These are phyloP conservation scores for Enteromius argenteus DNA, from an alignment of 2,797 vertebrate species.

Conservation along the genomic window DNA sequence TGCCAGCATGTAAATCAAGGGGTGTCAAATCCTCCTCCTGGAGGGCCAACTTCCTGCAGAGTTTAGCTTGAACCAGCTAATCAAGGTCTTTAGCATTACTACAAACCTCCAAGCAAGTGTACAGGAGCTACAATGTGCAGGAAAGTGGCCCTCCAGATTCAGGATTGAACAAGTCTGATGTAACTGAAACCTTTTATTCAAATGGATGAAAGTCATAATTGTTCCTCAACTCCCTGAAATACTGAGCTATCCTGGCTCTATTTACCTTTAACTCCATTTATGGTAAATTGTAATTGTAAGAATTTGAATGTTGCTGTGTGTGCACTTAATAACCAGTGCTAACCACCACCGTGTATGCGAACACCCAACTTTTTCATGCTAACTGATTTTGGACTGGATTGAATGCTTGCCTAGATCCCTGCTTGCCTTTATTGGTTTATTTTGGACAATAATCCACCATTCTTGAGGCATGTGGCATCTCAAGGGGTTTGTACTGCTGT, in stretches of 20 bases:
- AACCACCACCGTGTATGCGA: background rate
- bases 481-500: conserved; percentile 40
- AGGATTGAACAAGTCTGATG: background rate
- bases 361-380: background rate
- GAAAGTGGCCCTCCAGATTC: background rate
- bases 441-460: background rate
- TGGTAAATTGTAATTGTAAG: background rate
- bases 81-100: background rate
- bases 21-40: background rate
- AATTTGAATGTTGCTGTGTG: conserved; percentile 4
- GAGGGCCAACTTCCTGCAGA: background rate
- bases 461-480: conserved; percentile 14
- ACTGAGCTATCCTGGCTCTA: background rate
- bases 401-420: background rate
- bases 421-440: conserved; percentile 2
- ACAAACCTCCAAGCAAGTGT: background rate
- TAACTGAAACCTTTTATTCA: background rate
- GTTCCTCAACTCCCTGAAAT: background rate
- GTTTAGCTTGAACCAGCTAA: background rate
- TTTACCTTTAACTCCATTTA: background rate
- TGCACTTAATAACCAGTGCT: conserved; percentile 6
- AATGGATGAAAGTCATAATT: background rate
- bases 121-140: background rate
- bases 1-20: conserved; percentile 46
- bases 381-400: conserved; percentile 21